A percentile compares a stretch with the other conserved stretches of the same genome.
phyloP scores from a whole-genome alignment of 2,888 invertebrate species.

The Phrixothrix hirtus region DNA sequence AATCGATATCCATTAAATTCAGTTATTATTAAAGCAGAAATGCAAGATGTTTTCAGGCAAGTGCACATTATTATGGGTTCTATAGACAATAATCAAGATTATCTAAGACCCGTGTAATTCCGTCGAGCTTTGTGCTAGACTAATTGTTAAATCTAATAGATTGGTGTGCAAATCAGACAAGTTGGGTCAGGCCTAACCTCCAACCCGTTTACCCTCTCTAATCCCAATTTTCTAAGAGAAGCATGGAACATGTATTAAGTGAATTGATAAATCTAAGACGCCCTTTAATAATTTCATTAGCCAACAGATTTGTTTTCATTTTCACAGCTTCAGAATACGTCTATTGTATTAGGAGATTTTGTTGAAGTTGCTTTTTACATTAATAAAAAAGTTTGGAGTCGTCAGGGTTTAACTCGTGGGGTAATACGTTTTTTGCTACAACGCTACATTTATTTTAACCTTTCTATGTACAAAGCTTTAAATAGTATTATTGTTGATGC shows the following conservation, averaged over 20 bases:
- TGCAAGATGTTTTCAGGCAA: slow-evolving; percentile 27
- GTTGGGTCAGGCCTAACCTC: slow-evolving; percentile 31
- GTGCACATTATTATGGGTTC: slow-evolving; percentile 27
- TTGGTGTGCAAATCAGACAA: slow-evolving; percentile 43
- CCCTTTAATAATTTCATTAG: slow-evolving; percentile 16
- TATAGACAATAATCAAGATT: slow-evolving; percentile 32
- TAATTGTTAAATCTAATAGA: slow-evolving; percentile 48
- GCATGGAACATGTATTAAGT: slow-evolving; percentile 19
- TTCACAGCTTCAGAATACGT: neutral
- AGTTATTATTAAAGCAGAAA: slow-evolving; percentile 13
- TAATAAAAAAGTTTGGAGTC: too few relatives aligned
- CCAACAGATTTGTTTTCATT: slow-evolving; percentile 5
- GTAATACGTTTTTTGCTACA: too few relatives aligned
- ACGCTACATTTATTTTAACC: too few relatives aligned
- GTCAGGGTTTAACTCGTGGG: too few relatives aligned
- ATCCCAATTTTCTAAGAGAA: slow-evolving; percentile 24
- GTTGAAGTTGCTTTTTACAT: neutral
- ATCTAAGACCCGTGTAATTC: slow-evolving; percentile 41
- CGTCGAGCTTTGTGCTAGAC: slow-evolving; percentile 41
- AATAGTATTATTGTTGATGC: too few relatives aligned
- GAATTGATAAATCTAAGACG: slow-evolving; percentile 18
- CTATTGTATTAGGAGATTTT: too few relatives aligned
- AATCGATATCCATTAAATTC: slow-evolving; percentile 20
- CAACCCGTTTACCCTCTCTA: slow-evolving; percentile 22
- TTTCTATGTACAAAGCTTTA: too few relatives aligned